These are phyloP conservation scores for Ambastaia sidthimunki DNA, from an alignment of 2,797 vertebrate genomes.

Conservation along the genomic window DNA sequence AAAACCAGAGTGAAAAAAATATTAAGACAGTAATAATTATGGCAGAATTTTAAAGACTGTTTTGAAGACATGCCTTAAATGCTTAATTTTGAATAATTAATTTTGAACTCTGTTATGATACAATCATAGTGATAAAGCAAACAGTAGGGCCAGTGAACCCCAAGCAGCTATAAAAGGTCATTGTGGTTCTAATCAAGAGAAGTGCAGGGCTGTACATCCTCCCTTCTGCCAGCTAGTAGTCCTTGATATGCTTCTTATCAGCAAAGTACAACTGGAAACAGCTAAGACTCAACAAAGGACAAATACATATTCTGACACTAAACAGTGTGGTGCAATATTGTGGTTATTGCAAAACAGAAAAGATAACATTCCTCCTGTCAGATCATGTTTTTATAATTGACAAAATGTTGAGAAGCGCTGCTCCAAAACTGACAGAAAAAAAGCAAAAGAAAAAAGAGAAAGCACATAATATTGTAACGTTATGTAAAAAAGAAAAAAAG, in stretches of 20 bases:
- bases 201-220: not conserved
- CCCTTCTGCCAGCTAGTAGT: not conserved
- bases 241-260: conserved; percentile 40
- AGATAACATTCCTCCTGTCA: not conserved
- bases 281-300: conserved; percentile 28
- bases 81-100: no score
- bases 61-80: not conserved
- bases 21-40: conserved; percentile 13
- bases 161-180: not conserved
- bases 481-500: not conserved
- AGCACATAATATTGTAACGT: not conserved
- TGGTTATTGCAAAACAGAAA: conserved; percentile 38
- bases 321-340: conserved; percentile 59
- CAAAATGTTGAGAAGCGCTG: not conserved
- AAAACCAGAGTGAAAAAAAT: not conserved
- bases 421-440: not conserved
- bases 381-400: not conserved
- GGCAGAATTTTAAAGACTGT: not conserved
- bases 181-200: conserved; percentile 26
- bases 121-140: not conserved
- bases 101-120: not conserved
- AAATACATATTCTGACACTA: not conserved
- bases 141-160: conserved; percentile 8
- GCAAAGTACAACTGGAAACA: not conserved
- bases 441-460: not conserved